Percentiles rank a stretch among this genome's conserved stretches.
phyloP scores from a whole-genome alignment of 2,113 vertebrate species.

The Centropus bengalensis region DNA sequence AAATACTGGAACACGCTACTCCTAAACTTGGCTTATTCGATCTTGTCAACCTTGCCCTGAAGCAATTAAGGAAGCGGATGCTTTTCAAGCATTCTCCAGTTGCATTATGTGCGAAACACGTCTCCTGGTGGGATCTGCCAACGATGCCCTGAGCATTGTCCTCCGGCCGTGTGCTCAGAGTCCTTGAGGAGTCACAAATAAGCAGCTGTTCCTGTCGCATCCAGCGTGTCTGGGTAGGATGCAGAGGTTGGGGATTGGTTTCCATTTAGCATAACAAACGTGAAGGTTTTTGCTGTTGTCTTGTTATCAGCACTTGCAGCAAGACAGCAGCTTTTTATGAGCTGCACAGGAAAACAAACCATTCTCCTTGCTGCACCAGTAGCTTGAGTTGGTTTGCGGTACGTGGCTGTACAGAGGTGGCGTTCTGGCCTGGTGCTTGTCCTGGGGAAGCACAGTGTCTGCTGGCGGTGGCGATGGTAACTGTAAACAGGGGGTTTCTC shows the following conservation, averaged over 20 bases:
- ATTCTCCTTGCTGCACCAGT: neutral
- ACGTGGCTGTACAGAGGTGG: neutral
- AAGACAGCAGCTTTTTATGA: neutral
- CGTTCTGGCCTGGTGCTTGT: neutral
- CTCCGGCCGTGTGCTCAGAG: neutral
- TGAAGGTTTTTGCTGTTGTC: neutral
- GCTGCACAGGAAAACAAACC: neutral
- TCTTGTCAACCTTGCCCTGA: slow-evolving; percentile 8
- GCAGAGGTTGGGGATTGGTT: neutral
- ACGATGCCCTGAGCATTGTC: neutral
- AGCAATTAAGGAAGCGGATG: slow-evolving; percentile 24
- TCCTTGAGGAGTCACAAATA: slow-evolving; percentile 5
- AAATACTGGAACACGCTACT: slow-evolving; percentile 20
- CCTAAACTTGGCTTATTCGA: slow-evolving; percentile 40
- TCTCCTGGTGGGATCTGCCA: neutral
- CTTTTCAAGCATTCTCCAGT: neutral
- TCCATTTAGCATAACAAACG: neutral
- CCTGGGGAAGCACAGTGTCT: neutral
- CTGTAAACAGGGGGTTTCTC: neutral
- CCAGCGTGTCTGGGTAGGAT: slow-evolving; percentile 12
- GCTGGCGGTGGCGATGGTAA: neutral
- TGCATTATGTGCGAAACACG: slow-evolving; percentile 19
- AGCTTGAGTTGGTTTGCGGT: neutral
- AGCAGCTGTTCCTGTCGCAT: neutral
- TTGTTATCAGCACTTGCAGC: neutral